Evolutionary conservation across 2,888 invertebrate genomes (phyloP).

Genomic region (Embidobia sp.): DNA sequence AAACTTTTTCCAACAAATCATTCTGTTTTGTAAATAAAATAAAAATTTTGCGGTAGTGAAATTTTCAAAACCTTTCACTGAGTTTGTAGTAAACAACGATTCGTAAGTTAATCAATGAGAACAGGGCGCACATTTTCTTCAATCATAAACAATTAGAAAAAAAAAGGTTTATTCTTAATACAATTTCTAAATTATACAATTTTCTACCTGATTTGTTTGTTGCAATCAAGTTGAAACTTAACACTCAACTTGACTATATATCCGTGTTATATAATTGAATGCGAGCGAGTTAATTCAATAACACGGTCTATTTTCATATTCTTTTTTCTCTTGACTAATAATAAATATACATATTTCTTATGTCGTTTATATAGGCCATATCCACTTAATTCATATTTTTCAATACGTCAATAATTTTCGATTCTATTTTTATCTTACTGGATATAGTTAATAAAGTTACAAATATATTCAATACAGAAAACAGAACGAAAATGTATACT

Average conservation of each 20-base stretch:
- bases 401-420: slow-evolving; percentile 26
- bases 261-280: slow-evolving; percentile 9
- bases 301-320: slow-evolving; percentile 11
- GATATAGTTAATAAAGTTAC: neutral
- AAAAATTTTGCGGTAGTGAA: too few species aligned
- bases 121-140: too few species aligned
- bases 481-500: neutral
- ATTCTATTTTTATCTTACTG: slow-evolving; percentile 12
- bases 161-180: too few species aligned
- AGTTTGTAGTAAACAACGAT: too few species aligned
- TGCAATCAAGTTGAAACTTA: neutral
- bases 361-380: slow-evolving; percentile 17
- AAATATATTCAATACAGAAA: too few species aligned
- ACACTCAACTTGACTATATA: neutral
- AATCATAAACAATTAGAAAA: too few species aligned
- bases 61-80: too few species aligned
- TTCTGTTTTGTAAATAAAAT: too few species aligned
- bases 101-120: too few species aligned
- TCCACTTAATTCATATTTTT: slow-evolving; percentile 24
- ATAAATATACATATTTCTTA: slow-evolving; percentile 16
- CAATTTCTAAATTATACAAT: slow-evolving; percentile 1
- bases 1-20: too few species aligned
- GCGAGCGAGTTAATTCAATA: slow-evolving; percentile 2
- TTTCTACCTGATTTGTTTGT: neutral
- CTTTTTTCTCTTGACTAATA: slow-evolving; percentile 15